Evolutionary conservation across 2,113 vertebrate genomes (phyloP).

Genomic region (Atherinomorus stipes): DNA sequence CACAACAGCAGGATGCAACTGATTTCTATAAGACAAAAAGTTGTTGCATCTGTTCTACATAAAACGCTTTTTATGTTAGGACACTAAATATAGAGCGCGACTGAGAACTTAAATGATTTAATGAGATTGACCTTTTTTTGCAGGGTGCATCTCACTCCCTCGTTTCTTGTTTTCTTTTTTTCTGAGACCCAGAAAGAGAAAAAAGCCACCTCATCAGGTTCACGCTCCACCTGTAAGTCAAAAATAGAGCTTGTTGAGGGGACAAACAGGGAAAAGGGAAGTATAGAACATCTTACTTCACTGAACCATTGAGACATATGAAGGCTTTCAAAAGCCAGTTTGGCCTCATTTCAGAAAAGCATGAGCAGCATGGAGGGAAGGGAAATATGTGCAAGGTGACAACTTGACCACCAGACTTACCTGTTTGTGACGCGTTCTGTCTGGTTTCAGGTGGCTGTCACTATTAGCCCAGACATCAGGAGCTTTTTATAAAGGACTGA

Average conservation of each 20-base stretch:
- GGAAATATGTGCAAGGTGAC: background rate
- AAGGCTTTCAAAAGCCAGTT: slow-evolving; percentile 2
- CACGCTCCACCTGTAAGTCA: slow-evolving; percentile 68
- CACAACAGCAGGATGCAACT: no score
- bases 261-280: slow-evolving; percentile 37
- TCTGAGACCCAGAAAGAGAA: slow-evolving; percentile 70
- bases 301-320: slow-evolving; percentile 26
- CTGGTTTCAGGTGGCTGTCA: background rate
- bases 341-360: slow-evolving; percentile 24
- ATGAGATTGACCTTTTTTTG: slow-evolving; percentile 36
- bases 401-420: background rate
- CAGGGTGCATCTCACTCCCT: slow-evolving; percentile 16
- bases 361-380: background rate
- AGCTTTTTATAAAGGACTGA: background rate
- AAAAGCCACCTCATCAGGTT: slow-evolving; percentile 69
- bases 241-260: slow-evolving; percentile 62
- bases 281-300: slow-evolving; percentile 20
- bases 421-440: background rate
- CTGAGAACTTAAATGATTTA: slow-evolving; percentile 12
- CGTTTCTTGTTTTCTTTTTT: slow-evolving; percentile 11
- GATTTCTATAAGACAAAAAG: no score
- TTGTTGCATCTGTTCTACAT: background rate
- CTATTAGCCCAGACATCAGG: background rate
- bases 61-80: background rate
- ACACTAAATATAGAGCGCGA: background rate